Percentiles rank a stretch among this genome's conserved stretches.
Conservation (phyloP, 2,113 vertebrate genomes). For the Amphiprion ocellaris region DNA sequence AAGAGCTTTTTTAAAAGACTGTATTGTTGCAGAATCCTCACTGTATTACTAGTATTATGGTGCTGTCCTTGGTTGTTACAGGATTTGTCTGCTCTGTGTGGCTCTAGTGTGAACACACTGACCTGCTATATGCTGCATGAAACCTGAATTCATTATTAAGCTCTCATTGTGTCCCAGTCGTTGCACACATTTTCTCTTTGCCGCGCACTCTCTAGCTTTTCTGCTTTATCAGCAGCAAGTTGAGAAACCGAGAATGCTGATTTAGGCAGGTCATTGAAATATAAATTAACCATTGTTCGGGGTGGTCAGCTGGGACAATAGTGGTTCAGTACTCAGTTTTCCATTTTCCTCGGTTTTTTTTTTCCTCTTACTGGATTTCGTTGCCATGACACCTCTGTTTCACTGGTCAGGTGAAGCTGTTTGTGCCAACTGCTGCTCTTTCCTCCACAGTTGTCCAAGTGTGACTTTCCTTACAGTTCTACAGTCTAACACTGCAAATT, state of each 20-base stretch:
- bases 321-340: constrained; percentile 7
- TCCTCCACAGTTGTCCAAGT: background rate
- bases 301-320: constrained; percentile 3
- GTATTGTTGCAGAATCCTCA: constrained; percentile 7
- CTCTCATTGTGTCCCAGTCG: constrained; percentile 38
- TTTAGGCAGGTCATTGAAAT: constrained; percentile 36
- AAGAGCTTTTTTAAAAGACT: background rate
- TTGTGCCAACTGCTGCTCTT: constrained; percentile 35
- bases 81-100: constrained; percentile 23
- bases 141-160: constrained; percentile 35
- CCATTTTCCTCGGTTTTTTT: constrained; percentile 18
- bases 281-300: constrained; percentile 8
- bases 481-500: constrained; percentile 8
- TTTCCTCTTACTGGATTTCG: constrained; percentile 44
- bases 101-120: constrained; percentile 15
- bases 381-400: constrained; percentile 43
- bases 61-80: constrained; percentile 17
- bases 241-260: constrained; percentile 25
- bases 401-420: constrained; percentile 51
- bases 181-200: constrained; percentile 15
- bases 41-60: constrained; percentile 28
- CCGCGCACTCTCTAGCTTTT: constrained; percentile 24
- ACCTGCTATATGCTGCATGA: constrained; percentile 31
- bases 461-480: constrained; percentile 1
- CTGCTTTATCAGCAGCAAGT: constrained; percentile 39